A percentile compares a stretch with the other conserved stretches of the same genome.
Evolutionary conservation across 2,888 invertebrate species (phyloP).

Genomic region (Lymantria dispar): DNA sequence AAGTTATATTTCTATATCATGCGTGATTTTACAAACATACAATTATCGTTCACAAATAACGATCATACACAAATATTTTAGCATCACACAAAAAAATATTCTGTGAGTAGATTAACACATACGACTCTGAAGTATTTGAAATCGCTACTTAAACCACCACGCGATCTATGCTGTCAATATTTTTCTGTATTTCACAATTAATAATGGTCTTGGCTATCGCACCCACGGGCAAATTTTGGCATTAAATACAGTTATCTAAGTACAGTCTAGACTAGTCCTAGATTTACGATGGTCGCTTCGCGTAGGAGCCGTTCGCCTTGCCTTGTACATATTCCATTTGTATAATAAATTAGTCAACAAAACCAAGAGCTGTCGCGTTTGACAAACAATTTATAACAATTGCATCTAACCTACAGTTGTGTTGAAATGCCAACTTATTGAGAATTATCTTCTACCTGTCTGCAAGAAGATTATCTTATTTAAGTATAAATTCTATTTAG

Average conservation of each 20-base stretch:
- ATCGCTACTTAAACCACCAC: too few relatives aligned
- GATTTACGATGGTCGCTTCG: slow-evolving; percentile 68
- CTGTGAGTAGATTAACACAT: too few relatives aligned
- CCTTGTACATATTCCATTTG: slow-evolving; percentile 41
- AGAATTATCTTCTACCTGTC: slow-evolving; percentile 18
- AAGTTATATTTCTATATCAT: too few relatives aligned
- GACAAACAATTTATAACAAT: slow-evolving; percentile 54
- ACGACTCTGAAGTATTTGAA: too few relatives aligned
- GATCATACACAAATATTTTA: too few relatives aligned
- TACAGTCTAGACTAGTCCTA: slow-evolving; percentile 51
- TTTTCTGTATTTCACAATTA: slow-evolving; percentile 19
- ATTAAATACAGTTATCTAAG: slow-evolving; percentile 43
- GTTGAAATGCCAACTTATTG: slow-evolving; percentile 32
- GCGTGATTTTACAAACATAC: too few relatives aligned
- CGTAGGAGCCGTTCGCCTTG: slow-evolving; percentile 78
- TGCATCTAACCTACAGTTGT: slow-evolving; percentile 34
- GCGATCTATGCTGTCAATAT: background rate
- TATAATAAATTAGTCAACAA: slow-evolving; percentile 53
- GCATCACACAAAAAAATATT: too few relatives aligned
- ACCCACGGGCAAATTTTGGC: slow-evolving; percentile 51
- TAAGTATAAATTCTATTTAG: too few relatives aligned
- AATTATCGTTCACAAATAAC: too few relatives aligned
- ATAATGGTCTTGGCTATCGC: slow-evolving; percentile 32
- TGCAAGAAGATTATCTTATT: background rate
- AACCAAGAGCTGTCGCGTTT: slow-evolving; percentile 49